Evolutionary conservation across 2,113 vertebrate genomes (phyloP).

Genomic region (Plectropomus leopardus): DNA sequence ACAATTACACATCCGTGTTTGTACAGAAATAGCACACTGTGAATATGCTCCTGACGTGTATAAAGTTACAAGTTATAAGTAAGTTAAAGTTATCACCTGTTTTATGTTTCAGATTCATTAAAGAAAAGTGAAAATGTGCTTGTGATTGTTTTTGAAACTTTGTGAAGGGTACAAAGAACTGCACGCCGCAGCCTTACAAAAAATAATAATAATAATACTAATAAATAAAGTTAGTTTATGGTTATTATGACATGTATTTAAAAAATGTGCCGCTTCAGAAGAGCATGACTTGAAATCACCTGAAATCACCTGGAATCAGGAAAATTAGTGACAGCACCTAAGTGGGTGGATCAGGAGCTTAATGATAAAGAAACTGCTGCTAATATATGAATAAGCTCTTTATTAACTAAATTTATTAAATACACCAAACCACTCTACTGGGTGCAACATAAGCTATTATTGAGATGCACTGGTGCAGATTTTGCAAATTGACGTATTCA

Average conservation of each 20-base stretch:
- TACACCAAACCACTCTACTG: too few species aligned
- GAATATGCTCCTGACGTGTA: neutral
- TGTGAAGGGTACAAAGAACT: neutral
- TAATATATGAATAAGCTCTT: too few species aligned
- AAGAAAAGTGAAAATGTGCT: neutral
- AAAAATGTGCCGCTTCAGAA: neutral
- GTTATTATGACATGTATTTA: neutral
- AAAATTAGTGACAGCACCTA: too few species aligned
- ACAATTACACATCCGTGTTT: neutral
- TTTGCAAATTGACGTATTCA: too few species aligned
- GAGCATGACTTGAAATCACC: neutral
- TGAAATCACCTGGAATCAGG: too few species aligned
- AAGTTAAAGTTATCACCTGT: constrained; percentile 5
- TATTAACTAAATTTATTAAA: too few species aligned
- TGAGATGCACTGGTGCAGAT: too few species aligned
- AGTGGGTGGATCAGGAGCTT: too few species aligned
- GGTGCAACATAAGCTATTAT: too few species aligned
- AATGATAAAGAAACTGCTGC: too few species aligned
- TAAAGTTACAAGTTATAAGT: too few species aligned
- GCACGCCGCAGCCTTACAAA: neutral
- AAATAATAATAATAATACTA: rapidly evolving
- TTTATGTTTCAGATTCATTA: neutral
- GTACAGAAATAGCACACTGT: neutral
- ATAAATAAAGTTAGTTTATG: neutral
- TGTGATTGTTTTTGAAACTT: neutral